phyloP scores from a whole-genome alignment of 2,113 vertebrate species.

The Tauraco erythrolophus region DNA sequence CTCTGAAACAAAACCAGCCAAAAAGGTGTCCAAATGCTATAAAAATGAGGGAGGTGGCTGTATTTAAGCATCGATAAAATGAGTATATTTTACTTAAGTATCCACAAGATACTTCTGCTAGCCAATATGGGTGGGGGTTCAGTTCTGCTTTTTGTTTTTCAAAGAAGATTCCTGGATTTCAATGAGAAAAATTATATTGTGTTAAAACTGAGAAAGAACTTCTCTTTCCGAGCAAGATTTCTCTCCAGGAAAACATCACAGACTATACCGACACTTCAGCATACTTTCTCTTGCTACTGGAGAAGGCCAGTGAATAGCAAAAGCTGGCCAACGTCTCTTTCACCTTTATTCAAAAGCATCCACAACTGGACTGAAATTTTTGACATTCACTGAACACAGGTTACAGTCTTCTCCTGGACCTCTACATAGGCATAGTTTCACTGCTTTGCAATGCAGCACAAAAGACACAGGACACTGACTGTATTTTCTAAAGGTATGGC shows the following conservation, averaged over 20 bases:
- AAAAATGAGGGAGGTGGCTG: not conserved
- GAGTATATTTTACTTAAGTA: slow-evolving; percentile 14
- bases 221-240: slow-evolving; percentile 28
- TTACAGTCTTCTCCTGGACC: not conserved
- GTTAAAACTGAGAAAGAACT: slow-evolving; percentile 41
- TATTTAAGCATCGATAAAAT: slow-evolving; percentile 4
- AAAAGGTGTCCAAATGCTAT: slow-evolving; percentile 40
- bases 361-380: not conserved
- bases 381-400: not conserved
- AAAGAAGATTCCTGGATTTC: slow-evolving; percentile 59
- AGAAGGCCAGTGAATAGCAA: not conserved
- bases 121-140: not conserved
- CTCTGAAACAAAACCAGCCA: slow-evolving; percentile 10
- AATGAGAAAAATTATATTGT: slow-evolving; percentile 55
- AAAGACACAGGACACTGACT: not conserved
- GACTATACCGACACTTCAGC: not conserved
- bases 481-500: not conserved
- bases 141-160: slow-evolving; percentile 44
- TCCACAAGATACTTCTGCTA: not conserved
- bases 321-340: not conserved
- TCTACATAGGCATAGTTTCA: accelerated
- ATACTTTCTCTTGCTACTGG: not conserved
- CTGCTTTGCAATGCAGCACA: not conserved
- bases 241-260: slow-evolving; percentile 52
- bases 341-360: not conserved